Evolutionary conservation across 2,888 invertebrate genomes (phyloP).

Genomic region (Willowsia nigromaculata): DNA sequence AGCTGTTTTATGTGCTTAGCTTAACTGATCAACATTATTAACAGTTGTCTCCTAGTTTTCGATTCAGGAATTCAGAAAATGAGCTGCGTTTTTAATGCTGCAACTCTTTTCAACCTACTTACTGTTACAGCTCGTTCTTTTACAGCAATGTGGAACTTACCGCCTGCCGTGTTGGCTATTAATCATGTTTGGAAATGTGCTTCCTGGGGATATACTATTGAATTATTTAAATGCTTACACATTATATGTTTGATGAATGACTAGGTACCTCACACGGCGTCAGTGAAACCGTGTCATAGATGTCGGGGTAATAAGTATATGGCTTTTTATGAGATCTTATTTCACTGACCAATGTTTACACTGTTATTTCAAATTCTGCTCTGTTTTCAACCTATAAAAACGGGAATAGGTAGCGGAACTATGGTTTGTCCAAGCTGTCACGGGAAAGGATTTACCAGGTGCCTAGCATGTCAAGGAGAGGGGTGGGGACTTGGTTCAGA

Average conservation of each 20-base stretch:
- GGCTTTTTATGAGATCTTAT: not conserved
- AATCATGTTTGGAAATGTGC: too few species aligned
- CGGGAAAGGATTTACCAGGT: constrained; percentile 81
- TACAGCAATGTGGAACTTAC: too few species aligned
- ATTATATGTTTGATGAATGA: not conserved
- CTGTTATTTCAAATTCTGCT: not conserved
- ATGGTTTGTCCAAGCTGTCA: constrained; percentile 80
- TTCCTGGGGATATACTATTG: too few species aligned
- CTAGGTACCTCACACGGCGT: constrained; percentile 82
- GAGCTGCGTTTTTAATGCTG: too few species aligned
- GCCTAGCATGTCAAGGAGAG: constrained; percentile 81
- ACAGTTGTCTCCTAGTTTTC: too few species aligned
- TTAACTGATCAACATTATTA: too few species aligned
- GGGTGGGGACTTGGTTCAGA: constrained; percentile 80
- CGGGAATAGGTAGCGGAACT: constrained; percentile 79
- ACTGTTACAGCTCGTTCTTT: too few species aligned
- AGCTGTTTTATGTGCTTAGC: too few species aligned
- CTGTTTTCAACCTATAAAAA: not conserved
- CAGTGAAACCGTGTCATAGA: constrained; percentile 81
- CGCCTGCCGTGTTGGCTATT: too few species aligned
- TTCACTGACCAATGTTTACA: not conserved
- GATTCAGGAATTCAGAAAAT: too few species aligned
- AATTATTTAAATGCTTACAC: too few species aligned
- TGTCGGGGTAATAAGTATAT: constrained; percentile 79
- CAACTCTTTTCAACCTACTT: too few species aligned